Evolutionary conservation across 2,888 invertebrate genomes (phyloP), one percentile per base, ranked within the genome.

Genomic region (Ctena decussata): DNA sequence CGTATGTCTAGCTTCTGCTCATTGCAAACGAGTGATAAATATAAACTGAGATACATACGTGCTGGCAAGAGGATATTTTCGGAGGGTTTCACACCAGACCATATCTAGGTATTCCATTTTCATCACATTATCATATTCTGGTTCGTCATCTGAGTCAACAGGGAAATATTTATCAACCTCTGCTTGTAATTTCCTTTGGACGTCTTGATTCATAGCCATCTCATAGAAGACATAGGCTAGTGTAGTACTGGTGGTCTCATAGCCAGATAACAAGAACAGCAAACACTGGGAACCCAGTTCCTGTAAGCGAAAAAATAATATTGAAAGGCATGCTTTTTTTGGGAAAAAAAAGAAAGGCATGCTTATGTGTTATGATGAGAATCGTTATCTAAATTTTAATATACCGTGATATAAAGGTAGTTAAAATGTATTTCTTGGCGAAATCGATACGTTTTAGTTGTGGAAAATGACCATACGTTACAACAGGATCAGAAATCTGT

Each of bases 171-270:
- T 90, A 72, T 93, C 92, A 21, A 96, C 93, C 91, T 96, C 96
- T 46, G 94, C 91, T 78, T 95, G 95, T 3, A 96, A 92, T 73
- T 91, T 94, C 1, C 94, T 89, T 83, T 96, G 96, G 37, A 96
- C 94, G 1, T 96, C 95, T 3, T 93, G 96, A 91, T 96, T 94
- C 77, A 93, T 94, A n/a, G 96, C 96, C 79, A 96, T 92, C 65
- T 96, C 95, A 90, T 96, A 96, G 77, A 96, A 93, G 18, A 96
- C 94, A 90, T 96, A 96, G 8, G 95, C 95, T 44, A 97, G 91
- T 2, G 96, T 95, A 2, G 96, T 96, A 37, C 96, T 96, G 0
- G 96, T 96, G 0, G 97, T 97, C 90, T 97, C 97, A 86, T 96
- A 97, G 0, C 96, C 96, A 30, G 96, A 96, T 74, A 96, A 90